Evolutionary conservation across 2,113 vertebrate species (phyloP), one percentile per base, ranked within the genome.

Genomic region (Centropristis striata): DNA sequence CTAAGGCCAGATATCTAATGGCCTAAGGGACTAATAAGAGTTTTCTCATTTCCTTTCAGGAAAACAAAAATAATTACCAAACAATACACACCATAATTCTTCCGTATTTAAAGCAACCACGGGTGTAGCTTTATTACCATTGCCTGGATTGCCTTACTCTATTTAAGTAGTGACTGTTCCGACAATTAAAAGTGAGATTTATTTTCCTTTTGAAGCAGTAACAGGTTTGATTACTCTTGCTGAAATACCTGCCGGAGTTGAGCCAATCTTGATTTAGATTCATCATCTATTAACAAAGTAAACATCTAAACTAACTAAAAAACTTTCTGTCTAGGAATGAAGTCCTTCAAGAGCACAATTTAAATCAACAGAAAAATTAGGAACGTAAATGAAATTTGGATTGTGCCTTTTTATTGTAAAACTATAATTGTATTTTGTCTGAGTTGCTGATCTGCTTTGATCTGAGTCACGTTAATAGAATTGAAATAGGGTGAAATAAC

Each of bases 51-150:
- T 66, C 36, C 70, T 64, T 76, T 53, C 36, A 72, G 16, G 18
- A 59, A 75, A 83, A 69, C 59, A 67, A 74, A 58, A 75, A 71
- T 23, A 71, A 71, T 76, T 80, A 50, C 58, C 21, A 28, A 81
- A 65, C 42, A 71, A 70, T 23, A 41, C n/a, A 21, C 21, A 44
- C n/a, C 27, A 23, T 46, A 49, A 66, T 57, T 25, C 2, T 55
- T 39, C 14, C 0, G 4, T 67, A 55, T 59, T 47, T 37, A 78
- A 71, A 75, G 15, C 28, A 61, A 54, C 37, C 27, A 63, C 59
- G 55, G 39, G 11, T 61, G 14, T 47, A 16, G 11, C 20, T 73
- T 70, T n/a, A 50, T 63, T 50, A 44, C 36, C 9, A 49, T 20
- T 50, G 39, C 23, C 9, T 32, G 41, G 27, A 54, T 59, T 41